Base-by-base conservation (phyloP, 2,797 vertebrate species). In the Hipposideros larvatus region DNA sequence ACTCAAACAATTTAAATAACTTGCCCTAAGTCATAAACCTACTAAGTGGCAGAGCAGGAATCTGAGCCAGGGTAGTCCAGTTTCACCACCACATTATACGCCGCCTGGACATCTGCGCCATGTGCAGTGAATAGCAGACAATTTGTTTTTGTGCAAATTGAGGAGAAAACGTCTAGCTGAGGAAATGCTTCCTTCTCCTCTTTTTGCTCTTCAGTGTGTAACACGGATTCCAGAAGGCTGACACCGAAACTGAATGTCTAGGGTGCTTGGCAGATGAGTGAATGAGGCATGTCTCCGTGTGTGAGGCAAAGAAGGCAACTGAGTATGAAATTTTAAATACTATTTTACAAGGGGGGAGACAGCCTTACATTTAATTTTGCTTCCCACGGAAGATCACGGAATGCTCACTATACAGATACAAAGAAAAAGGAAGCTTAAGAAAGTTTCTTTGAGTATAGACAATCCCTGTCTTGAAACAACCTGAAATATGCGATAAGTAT, bases 1-100 rank as follows among this genome's bases (percentile, higher is more conserved):
- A 86, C 86, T 92, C 65, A 82, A 77, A 61, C 19, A 70, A 53
- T 95, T 90, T 63, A 96, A 96, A 66, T 70, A 94, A 87, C n/a
- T 97, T 83, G 71, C 53, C 63, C 66, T 34, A 48, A 79, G 83
- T 86, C 78, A 86, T 61, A 43, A 0, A 71, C 68, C 34, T 93
- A 90, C 22, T 78, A 92, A 96, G 77, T 91, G 48, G 74, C 9
- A 90, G 53, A 75, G 37, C 65, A 66, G 61, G 70, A 92, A 89
- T 86, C 63, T 79, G 63, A 92, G 66, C 63, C 53, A 24, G 9
- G 24, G 19, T 28, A 65, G 31, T 18, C 18, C 7, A 41, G 41
- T 86, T 95, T 90, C 75, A 90, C 53, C 46, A 41, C 26, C 66
- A 63, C 70, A 41, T 77, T 79, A 11, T 61, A 51, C 28, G 74